phyloP scores from a whole-genome alignment of 2,888 invertebrate species.

The Drosophila percnosoma region DNA sequence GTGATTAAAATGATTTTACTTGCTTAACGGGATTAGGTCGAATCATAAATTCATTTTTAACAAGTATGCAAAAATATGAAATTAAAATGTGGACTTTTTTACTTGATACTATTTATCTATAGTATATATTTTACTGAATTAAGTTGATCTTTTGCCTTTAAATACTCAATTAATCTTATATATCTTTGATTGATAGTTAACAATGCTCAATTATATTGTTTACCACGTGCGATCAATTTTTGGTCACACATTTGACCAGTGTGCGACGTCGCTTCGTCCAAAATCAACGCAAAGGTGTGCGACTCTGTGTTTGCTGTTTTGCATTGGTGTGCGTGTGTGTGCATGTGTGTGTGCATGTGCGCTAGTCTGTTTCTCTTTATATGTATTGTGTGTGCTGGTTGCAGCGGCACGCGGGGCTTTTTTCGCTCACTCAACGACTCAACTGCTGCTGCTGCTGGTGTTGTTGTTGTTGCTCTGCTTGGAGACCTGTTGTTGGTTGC shows the following conservation, averaged over 20 bases:
- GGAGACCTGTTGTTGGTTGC: constrained; percentile 78
- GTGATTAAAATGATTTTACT: neutral
- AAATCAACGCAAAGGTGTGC: constrained; percentile 80
- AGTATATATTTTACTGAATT: neutral
- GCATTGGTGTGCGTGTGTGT: constrained; percentile 33
- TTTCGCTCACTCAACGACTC: constrained; percentile 63
- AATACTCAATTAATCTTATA: neutral
- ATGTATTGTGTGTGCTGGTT: constrained; percentile 44
- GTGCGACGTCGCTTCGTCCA: constrained; percentile 68
- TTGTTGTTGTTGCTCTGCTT: constrained; percentile 59
- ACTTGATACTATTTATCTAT: neutral
- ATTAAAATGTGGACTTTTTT: neutral
- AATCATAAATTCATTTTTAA: neutral
- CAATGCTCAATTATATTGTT: neutral
- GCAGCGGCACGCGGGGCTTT: constrained; percentile 78
- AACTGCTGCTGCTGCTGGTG: constrained; percentile 29
- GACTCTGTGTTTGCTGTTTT: constrained; percentile 60
- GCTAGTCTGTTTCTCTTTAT: constrained; percentile 3
- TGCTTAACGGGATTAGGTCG: neutral
- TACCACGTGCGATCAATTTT: constrained; percentile 47
- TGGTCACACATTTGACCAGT: constrained; percentile 31
- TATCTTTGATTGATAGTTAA: neutral
- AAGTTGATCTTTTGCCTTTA: neutral
- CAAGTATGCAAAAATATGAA: neutral
- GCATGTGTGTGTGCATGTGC: constrained; percentile 26